Base-by-base conservation (phyloP, 2,888 invertebrate genomes). In the Melanostoma scalare region DNA sequence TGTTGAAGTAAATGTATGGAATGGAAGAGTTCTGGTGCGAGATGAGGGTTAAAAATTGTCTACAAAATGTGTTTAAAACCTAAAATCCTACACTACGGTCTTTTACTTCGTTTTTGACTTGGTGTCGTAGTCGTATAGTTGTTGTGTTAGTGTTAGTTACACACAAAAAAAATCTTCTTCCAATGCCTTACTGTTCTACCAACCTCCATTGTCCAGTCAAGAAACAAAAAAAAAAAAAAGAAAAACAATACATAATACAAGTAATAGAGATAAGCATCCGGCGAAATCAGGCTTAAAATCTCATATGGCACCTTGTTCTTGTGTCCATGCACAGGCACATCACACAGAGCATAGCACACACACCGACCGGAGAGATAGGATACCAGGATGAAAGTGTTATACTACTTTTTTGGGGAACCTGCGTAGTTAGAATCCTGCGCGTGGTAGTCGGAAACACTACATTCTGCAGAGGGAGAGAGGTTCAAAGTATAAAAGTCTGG, bases 401-500 rank as follows among this genome's bases (percentile, higher is more conserved):
- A 79, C 65, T 42, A 33, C 3, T 38, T 10, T 42, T 40, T 50
- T 50, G 48, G 36, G 6, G 71, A 71, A 71, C 79, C 60, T 84
- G 84, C 79, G 84, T 84, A 79, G 50, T 75, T 48, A n/a, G 5
- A 63, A 69, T 78, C 65, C 79, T 84, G 84, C 84, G 84, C 79
- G 38, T 69, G 30, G 33, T 38, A 35, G 35, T 67, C 67, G 20
- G 20, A 20, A 20, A 20, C 20, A 20, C 20, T 20, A 20, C 20
- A 52, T 65, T 69, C 69, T 78, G 74, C 84, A 75, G 71, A 65
- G 48, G 61, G 40, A 40, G 67, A 65, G 78, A 72, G 40, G 36
- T 60, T 31, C 4, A 46, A 48, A 42, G 9, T 42, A 42, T 6
- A 3, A 46, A 63, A 63, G n/a, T 63, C 50, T 63, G 44, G 35